These are phyloP conservation scores for Nemapogon koenigi DNA, from an alignment of 2,888 invertebrate species.

Conservation along the genomic window DNA sequence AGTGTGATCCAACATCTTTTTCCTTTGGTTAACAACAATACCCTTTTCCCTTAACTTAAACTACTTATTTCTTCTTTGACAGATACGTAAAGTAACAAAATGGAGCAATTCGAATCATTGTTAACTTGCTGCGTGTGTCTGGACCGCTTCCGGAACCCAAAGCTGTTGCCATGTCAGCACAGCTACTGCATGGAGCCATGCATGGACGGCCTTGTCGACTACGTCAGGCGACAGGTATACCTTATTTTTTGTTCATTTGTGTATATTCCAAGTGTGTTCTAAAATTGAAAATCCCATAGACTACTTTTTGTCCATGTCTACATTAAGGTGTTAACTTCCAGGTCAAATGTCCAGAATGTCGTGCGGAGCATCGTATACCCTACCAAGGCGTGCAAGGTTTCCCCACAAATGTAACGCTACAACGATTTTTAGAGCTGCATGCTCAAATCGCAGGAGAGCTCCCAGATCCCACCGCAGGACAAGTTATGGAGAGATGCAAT, in stretches of 20 bases:
- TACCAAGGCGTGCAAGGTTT: constrained; percentile 94
- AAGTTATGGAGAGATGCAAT: constrained; percentile 91
- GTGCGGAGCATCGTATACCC: constrained; percentile 95
- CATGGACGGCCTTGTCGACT: constrained; percentile 95
- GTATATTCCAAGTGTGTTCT: too few relatives aligned
- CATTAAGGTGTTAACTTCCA: constrained; percentile 33
- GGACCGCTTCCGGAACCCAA: constrained; percentile 97
- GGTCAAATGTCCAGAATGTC: constrained; percentile 98
- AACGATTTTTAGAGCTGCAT: constrained; percentile 92
- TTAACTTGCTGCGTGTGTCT: constrained; percentile 98
- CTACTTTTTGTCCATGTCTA: too few relatives aligned
- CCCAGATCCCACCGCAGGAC: constrained; percentile 89
- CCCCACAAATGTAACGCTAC: constrained; percentile 95
- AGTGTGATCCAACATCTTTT: too few relatives aligned
- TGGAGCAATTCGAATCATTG: constrained; percentile 97
- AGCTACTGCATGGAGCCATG: constrained; percentile 99
- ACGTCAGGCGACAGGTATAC: constrained; percentile 86
- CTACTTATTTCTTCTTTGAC: constrained; percentile 23
- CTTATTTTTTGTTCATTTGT: not conserved
- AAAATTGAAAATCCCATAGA: too few relatives aligned
- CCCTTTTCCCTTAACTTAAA: too few relatives aligned
- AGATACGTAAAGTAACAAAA: constrained; percentile 59
- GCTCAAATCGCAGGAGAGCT: constrained; percentile 91
- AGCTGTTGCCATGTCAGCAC: constrained; percentile 98
- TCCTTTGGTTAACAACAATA: too few relatives aligned